Evolutionary conservation across 2,888 invertebrate species (phyloP), one percentile per base, ranked within the genome.

Genomic region (Campopleginae sp.): DNA sequence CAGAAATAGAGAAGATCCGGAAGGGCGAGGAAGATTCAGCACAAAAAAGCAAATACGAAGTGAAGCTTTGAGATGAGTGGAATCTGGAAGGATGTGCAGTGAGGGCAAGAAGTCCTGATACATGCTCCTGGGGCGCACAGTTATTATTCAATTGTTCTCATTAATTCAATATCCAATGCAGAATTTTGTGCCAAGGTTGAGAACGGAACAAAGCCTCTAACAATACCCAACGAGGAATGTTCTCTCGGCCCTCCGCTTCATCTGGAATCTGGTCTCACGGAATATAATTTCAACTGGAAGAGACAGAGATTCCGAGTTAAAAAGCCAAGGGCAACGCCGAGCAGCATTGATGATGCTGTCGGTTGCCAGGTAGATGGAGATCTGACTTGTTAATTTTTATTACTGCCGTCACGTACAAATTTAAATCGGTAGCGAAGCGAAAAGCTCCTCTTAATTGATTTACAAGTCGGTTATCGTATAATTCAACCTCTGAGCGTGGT

Each of bases 381-480:
- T 93, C 92, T 92, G 93, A 93, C 93, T 93, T 93, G 93, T 93
- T 93, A 92, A 93, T 93, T 93, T 92, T 92, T 91, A 89, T 83
- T 89, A 86, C 90, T 87, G 27, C 42, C 77, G 74, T 72, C 68
- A 72, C 80, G 92, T 91, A 93, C 92, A 93, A 93, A 93, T 93
- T 92, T 88, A 87, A 87, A 88, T 87, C 88, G 86, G 82, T 66
- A 58, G 66, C 88, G 87, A 42, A 54, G 76, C 89, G 86, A 88
- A 89, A 74, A 79, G 71, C 76, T 77, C 42, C 87, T 90, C 89
- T 90, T 91, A 91, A 92, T 92, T 91, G 91, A 92, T 92, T 91
- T 88, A 88, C 87, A 84, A 86, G 74, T 48, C 48, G 42, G 38
- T 19, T 76, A 68, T 84, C 51, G 66, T 66, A 33, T 71, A 54